Evolutionary conservation across 1,140 invertebrate genomes (phyloP), one percentile per base, ranked within the genome.

Genomic region (Sarcophaga peregrina): DNA sequence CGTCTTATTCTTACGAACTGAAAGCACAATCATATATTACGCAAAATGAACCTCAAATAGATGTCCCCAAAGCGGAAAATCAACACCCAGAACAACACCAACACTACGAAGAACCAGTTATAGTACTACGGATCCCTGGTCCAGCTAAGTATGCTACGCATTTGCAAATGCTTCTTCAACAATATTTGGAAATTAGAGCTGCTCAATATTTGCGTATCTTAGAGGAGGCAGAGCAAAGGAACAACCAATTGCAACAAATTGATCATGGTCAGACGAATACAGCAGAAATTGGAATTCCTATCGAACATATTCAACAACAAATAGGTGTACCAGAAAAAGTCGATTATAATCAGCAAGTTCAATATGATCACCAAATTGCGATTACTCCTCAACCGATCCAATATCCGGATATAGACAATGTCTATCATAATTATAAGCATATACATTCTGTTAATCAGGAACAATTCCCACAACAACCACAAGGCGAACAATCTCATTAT

Each of bases 1-100:
- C 88, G n/a, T 90, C 89, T 7, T 90, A 89, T 37, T 88, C 88
- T 0, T 90, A 90, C 84, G 90, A 90, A 68, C 83, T 90, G 37
- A 90, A 90, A 81, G 85, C 87, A 5, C 86, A 90, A 54, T 89
- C 87, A 10, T 81, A 83, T 83, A 20, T 85, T 82, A 8, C 45
- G 2, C 84, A 83, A 13, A 73, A 78, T 15, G 78, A 76, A 13
- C 86, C 86, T 80, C 87, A 90, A 20, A 86, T 90, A 13, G 88
- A 89, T 83, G 78, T 89, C 83, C 88, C 88, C 0, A 87, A 89
- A 11, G 80, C 83, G 80, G 45, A 84, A 58, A n/a, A 17, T 8
- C 62, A 68, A 48, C 62, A 75, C 1, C 78, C 48, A 46, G 73
- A 8, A 7, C 17, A 80, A 5, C 74, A 82, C 17, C 52, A 75